Percentiles rank a stretch among this genome's conserved stretches.
phyloP scores from a whole-genome alignment of 2,113 vertebrate species.

The Rynchops niger region DNA sequence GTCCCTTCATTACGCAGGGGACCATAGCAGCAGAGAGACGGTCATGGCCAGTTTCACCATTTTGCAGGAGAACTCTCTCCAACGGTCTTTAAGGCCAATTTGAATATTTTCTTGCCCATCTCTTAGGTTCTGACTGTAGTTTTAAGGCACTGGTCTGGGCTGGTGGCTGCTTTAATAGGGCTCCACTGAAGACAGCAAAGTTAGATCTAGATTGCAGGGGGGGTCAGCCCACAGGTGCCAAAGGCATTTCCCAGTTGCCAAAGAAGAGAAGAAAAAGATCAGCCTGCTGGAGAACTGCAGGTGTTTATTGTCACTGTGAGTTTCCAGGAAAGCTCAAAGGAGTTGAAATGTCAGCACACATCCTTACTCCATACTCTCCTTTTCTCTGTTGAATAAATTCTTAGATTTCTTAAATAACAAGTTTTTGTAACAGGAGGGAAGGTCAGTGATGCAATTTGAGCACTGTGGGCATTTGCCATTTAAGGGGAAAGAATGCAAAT shows the following conservation, averaged over 20 bases:
- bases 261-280: not conserved
- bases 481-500: not conserved
- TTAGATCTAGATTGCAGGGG: not conserved
- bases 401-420: constrained; percentile 12
- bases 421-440: not conserved
- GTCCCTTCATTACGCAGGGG: not conserved
- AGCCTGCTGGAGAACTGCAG: not conserved
- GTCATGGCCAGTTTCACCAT: not conserved
- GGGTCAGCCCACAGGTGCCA: not conserved
- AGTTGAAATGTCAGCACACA: constrained; percentile 14
- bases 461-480: not conserved
- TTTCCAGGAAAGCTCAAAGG: constrained; percentile 10
- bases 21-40: not conserved
- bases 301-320: not conserved
- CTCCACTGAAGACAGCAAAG: not conserved
- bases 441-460: not conserved
- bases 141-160: not conserved
- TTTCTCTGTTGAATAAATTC: not conserved
- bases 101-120: not conserved
- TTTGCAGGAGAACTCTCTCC: not conserved
- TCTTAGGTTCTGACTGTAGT: not conserved
- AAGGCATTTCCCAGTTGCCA: not conserved
- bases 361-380: not conserved
- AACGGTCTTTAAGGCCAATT: not conserved
- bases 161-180: not conserved